Evolutionary conservation across 2,888 invertebrate species (phyloP).

Genomic region (Campoplex nolae): DNA sequence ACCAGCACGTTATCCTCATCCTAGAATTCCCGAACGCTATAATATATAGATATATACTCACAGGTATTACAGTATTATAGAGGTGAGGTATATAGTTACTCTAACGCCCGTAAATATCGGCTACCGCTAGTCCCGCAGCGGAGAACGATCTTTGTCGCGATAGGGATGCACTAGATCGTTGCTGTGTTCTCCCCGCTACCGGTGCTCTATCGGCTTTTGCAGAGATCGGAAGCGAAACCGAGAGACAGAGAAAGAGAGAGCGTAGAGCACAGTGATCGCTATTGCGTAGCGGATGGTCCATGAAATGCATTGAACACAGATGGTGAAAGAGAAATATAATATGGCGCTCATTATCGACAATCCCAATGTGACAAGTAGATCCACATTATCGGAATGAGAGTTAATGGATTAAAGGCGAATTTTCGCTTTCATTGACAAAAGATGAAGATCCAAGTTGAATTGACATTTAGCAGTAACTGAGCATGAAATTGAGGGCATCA

Average conservation of each 20-base stretch:
- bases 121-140: conserved; percentile 69
- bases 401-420: neutral
- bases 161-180: conserved; percentile 82
- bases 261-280: conserved; percentile 52
- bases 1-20: conserved; percentile 46
- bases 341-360: conserved; percentile 44
- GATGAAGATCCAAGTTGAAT: no score
- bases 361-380: conserved; percentile 61
- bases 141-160: conserved; percentile 82
- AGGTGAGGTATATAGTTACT: conserved; percentile 31
- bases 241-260: conserved; percentile 52
- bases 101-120: conserved; percentile 74
- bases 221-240: conserved; percentile 61
- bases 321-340: conserved; percentile 47
- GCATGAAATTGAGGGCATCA: neutral
- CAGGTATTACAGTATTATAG: conserved; percentile 26
- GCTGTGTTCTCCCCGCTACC: conserved; percentile 72
- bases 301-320: conserved; percentile 33
- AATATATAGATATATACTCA: conserved; percentile 69
- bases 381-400: neutral
- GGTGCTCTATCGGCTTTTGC: conserved; percentile 46
- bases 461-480: no score
- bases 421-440: no score
- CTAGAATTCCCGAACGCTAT: conserved; percentile 62
- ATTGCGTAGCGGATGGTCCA: conserved; percentile 48